Conservation (phyloP, 2,888 invertebrate genomes). For the Germaria angustata region DNA sequence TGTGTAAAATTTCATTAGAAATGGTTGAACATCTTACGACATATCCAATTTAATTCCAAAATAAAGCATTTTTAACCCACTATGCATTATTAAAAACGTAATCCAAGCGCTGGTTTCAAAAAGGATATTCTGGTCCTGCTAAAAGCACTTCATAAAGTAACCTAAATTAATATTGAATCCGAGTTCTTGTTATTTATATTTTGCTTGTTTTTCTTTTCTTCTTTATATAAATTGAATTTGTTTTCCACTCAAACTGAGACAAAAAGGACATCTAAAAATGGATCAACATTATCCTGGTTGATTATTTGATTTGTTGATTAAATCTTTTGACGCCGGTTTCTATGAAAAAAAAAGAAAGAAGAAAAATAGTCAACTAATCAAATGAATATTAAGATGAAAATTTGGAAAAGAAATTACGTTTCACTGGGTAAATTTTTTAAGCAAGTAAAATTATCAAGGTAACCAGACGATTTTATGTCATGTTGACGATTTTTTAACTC, state of each 20-base stretch:
- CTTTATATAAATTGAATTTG: conserved; percentile 55
- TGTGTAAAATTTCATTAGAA: no score
- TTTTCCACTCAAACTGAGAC: conserved; percentile 46
- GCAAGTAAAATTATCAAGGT: no score
- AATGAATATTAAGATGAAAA: background rate
- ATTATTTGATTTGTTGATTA: conserved; percentile 48
- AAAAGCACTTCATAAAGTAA: conserved; percentile 1
- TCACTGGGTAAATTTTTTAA: no score
- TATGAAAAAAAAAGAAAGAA: background rate
- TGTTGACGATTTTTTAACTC: no score
- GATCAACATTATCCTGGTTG: conserved; percentile 21
- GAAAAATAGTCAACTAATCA: background rate
- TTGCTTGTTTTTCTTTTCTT: background rate
- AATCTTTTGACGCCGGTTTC: conserved; percentile 56
- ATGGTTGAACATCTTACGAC: no score
- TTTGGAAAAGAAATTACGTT: no score
- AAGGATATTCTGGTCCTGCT: background rate
- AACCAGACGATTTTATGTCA: no score
- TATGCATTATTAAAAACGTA: no score
- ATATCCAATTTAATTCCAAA: no score
- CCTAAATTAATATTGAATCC: conserved; percentile 31
- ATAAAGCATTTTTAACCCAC: no score
- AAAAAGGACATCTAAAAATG: conserved; percentile 30
- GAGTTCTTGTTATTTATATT: conserved; percentile 43
- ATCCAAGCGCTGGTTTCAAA: no score